Percentiles rank a stretch among this genome's conserved stretches.
These are phyloP conservation scores for Augiades crinisus DNA, from an alignment of 2,888 invertebrate species.

Conservation along the genomic window DNA sequence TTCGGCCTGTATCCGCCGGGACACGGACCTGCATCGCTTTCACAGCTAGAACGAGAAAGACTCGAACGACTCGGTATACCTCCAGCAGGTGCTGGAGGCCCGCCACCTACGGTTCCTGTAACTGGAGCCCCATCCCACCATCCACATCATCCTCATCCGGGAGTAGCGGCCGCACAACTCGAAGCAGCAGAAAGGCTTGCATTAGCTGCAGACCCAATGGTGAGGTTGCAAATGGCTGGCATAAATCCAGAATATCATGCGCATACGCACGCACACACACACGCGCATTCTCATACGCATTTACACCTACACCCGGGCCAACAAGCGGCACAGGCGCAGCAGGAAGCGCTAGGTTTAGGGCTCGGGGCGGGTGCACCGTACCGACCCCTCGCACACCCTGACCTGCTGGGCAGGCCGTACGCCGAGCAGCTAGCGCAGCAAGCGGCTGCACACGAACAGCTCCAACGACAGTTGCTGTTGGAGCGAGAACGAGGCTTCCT, in stretches of 20 bases:
- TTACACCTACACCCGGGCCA: conserved; percentile 90
- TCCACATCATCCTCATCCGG: conserved; percentile 79
- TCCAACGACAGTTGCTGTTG: conserved; percentile 91
- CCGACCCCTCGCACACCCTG: conserved; percentile 87
- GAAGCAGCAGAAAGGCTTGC: conserved; percentile 90
- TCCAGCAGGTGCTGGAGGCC: conserved; percentile 78
- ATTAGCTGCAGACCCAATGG: conserved; percentile 95
- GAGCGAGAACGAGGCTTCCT: conserved; percentile 88
- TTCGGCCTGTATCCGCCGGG: conserved; percentile 90
- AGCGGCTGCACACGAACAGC: conserved; percentile 91
- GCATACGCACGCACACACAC: conserved; percentile 95
- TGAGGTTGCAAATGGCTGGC: conserved; percentile 96
- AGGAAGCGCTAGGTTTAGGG: conserved; percentile 80
- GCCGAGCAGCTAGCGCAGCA: conserved; percentile 91
- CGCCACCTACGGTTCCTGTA: conserved; percentile 69
- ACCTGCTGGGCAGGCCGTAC: conserved; percentile 89
- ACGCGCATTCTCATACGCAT: conserved; percentile 94
- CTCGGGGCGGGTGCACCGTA: conserved; percentile 77
- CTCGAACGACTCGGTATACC: conserved; percentile 91
- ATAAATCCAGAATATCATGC: conserved; percentile 94
- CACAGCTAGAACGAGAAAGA: conserved; percentile 93
- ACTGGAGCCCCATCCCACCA: conserved; percentile 81
- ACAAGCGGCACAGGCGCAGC: conserved; percentile 85
- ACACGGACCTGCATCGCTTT: conserved; percentile 83
- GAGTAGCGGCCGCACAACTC: conserved; percentile 82